phyloP scores from a whole-genome alignment of 2,888 invertebrate genomes.

The Drosophila differens region DNA sequence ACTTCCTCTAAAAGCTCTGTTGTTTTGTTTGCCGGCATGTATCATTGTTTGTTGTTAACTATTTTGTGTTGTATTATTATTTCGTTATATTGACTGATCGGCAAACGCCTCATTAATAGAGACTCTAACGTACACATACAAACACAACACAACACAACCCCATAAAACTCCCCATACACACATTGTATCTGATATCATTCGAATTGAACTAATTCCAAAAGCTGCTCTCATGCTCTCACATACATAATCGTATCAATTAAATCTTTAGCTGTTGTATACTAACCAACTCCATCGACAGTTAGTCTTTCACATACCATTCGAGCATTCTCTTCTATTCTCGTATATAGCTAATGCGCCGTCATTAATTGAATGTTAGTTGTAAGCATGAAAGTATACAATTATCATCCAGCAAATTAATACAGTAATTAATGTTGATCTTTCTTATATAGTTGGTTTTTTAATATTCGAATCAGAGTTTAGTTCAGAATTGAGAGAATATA shows the following conservation, averaged over 20 bases:
- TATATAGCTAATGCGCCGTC: background rate
- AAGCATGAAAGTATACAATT: slow-evolving; percentile 35
- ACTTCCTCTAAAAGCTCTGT: slow-evolving; percentile 23
- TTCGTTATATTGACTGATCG: slow-evolving; percentile 37
- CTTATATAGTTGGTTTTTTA: background rate
- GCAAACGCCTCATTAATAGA: slow-evolving; percentile 4
- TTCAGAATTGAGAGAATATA: background rate
- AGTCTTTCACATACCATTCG: slow-evolving; percentile 2
- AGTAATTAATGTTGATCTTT: background rate
- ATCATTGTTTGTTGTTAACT: slow-evolving; percentile 35
- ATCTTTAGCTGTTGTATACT: slow-evolving; percentile 37
- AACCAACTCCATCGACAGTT: slow-evolving; percentile 24
- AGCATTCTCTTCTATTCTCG: background rate
- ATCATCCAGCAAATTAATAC: slow-evolving; percentile 3
- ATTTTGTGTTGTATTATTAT: slow-evolving; percentile 38
- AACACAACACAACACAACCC: background rate
- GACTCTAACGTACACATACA: slow-evolving; percentile 24
- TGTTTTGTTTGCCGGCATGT: slow-evolving; percentile 64
- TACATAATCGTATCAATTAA: slow-evolving; percentile 12
- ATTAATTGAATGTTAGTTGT: slow-evolving; percentile 29
- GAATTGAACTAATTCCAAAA: slow-evolving; percentile 33
- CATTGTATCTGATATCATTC: slow-evolving; percentile 30
- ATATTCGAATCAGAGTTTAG: background rate
- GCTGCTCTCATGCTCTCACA: slow-evolving; percentile 25
- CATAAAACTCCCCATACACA: background rate